phyloP scores from a whole-genome alignment of 2,797 vertebrate species.

The Peromyscus melanophrys region DNA sequence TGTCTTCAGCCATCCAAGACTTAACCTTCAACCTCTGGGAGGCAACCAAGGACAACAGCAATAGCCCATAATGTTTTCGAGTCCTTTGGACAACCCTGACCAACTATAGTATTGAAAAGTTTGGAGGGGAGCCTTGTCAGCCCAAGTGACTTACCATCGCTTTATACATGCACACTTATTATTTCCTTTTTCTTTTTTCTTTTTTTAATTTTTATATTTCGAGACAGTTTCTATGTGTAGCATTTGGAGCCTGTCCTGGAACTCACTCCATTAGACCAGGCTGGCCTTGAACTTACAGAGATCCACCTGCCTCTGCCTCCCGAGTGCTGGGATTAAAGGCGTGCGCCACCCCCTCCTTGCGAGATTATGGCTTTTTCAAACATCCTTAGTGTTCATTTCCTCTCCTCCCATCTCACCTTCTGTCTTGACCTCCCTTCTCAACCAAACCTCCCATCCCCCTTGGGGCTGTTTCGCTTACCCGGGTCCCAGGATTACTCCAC shows the following conservation, averaged over 20 bases:
- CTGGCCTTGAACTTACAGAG: too few species aligned
- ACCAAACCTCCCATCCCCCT: not conserved
- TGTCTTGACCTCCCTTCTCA: not conserved
- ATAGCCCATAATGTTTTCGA: not conserved
- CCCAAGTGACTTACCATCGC: not conserved
- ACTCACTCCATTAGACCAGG: rapidly evolving
- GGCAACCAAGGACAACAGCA: not conserved
- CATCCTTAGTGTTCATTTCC: not conserved
- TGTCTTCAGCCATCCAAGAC: not conserved
- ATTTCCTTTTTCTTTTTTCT: too few species aligned
- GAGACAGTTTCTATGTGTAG: too few species aligned
- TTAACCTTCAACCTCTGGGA: too few species aligned
- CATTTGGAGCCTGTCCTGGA: too few species aligned
- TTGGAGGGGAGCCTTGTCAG: not conserved
- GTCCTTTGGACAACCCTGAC: not conserved
- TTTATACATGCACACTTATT: not conserved
- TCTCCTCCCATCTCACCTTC: not conserved
- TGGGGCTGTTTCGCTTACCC: not conserved
- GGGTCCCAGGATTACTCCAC: not conserved
- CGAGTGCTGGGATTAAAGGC: too few species aligned
- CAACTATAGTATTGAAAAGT: not conserved
- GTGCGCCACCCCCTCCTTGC: too few species aligned
- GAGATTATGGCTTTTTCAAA: too few species aligned
- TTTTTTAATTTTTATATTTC: too few species aligned
- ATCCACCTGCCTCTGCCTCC: too few species aligned